Evolutionary conservation across 2,113 vertebrate genomes (phyloP), one percentile per base, ranked within the genome.

Genomic region (Oryzias melastigma): DNA sequence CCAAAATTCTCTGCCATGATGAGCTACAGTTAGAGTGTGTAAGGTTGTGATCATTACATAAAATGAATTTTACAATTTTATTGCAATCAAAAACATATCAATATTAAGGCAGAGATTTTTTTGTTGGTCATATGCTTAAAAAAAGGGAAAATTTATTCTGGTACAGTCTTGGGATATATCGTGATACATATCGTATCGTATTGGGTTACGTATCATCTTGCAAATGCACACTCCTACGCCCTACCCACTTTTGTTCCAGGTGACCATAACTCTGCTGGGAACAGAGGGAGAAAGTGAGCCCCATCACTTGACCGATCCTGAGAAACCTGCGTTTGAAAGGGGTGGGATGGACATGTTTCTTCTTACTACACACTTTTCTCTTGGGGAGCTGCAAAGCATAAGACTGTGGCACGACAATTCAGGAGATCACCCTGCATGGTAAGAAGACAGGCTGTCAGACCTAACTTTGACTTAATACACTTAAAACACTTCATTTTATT

Each of bases 401-500:
- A 81, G 95, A 75, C 43, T 99, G 73, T 98, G 95, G 97, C 96
- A 99, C 12, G 93, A 98, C 82, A 98, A 95, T 88, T 96, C 96
- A 0, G 96, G 97, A 66, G 63, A 84, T 19, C 91, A 77, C 56
- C 94, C 95, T 0, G 93, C 94, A 43, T 98, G 95, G 96, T 98
- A 86, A 45, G 42, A 56, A 24, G 14, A 25, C 2, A 25, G 49
- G 20, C 29, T 14, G 10, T 5, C 29, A 20, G 46, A 8, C 24
- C 50, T 43, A 29, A 42, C 5, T 17, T 35, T 51, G 18, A 71
- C 41, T 45, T 35, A 65, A 1, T 13, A 7, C 16, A 12, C 15
- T 44, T 54, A 44, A 8, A 22, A 3, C 35, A n/a, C 52, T 18
- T 16, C 8, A 42, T 77, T 15, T 50, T 47, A 52, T 1, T 41